These are phyloP conservation scores for Redunca redunca DNA, from an alignment of 2,113 vertebrate genomes.

Conservation along the genomic window DNA sequence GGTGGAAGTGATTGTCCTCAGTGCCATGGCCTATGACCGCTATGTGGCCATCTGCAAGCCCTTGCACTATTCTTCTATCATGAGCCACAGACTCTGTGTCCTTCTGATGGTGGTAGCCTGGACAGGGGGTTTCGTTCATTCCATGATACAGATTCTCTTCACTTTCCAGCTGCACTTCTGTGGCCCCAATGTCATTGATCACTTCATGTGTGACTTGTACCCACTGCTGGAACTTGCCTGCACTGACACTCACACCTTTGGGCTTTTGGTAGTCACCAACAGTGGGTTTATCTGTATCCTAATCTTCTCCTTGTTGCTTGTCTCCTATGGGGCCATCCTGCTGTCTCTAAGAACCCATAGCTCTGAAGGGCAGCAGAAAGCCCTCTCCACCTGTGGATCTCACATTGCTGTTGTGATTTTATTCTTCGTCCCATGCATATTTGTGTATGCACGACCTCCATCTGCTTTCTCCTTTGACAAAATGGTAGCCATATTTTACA, in stretches of 20 bases:
- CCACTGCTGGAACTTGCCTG: constrained; percentile 52
- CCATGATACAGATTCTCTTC: constrained; percentile 41
- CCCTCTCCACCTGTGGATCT: constrained; percentile 57
- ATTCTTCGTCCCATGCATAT: constrained; percentile 44
- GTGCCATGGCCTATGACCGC: constrained; percentile 51
- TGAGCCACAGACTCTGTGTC: constrained; percentile 45
- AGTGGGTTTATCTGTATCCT: constrained; percentile 54
- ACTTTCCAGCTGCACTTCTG: constrained; percentile 58
- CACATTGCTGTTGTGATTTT: constrained; percentile 54
- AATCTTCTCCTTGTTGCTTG: constrained; percentile 44
- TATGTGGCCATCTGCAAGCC: constrained; percentile 63
- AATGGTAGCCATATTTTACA: constrained; percentile 46
- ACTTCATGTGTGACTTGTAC: constrained; percentile 67
- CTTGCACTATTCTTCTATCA: constrained; percentile 51
- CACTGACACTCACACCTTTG: constrained; percentile 19
- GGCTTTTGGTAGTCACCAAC: constrained; percentile 47
- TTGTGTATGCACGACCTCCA: background rate
- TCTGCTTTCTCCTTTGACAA: constrained; percentile 34
- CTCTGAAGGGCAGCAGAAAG: constrained; percentile 28
- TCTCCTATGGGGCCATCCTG: constrained; percentile 50
- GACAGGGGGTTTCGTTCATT: constrained; percentile 46
- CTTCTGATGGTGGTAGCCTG: constrained; percentile 43
- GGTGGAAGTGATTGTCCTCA: constrained; percentile 32
- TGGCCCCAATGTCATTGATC: constrained; percentile 68
- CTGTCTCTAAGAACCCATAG: background rate